Evolutionary conservation across 1,140 invertebrate species (phyloP), one percentile per base, ranked within the genome.

Genomic region (Thereuonema tuberculata): DNA sequence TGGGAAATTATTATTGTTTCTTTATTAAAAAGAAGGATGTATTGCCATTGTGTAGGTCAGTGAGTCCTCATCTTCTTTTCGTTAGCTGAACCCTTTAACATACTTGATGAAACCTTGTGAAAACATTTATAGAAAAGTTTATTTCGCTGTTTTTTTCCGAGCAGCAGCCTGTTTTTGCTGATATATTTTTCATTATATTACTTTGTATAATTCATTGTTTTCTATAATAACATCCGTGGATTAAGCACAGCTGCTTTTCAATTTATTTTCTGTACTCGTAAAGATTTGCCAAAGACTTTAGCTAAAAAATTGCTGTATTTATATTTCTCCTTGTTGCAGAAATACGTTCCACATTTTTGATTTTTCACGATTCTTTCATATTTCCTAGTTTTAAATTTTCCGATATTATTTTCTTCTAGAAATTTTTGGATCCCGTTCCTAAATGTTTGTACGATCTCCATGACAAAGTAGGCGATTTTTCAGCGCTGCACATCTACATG

Each of bases 401-500:
- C 23, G 53, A 28, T n/a, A 26, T 55, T 27, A 9, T 55, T 55
- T 28, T 28, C 17, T 27, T 55, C 14, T 25, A 55, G 53, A 55
- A 25, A 21, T 28, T 55, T 25, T 55, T 55, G 5, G 53, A 55
- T 55, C 17, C 53, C 3, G 23, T n/a, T 3, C 53, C 53, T 14
- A 55, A 21, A 21, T 55, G 53, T 28, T 29, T 55, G 14, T 26
- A 55, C 9, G 53, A 55, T 55, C 15, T 28, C 3, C 27, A 27
- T 21, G 21, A 12, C 17, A 26, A 29, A 3, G 26, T 12, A 27
- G 17, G 12, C 3, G 53, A 21, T 55, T 55, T 55, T 17, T 9
- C 53, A 14, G 27, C 23, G 23, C 12, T 55, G 23, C 53, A 55
- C 27, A 29, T 55, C 3, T 55, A 55, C 21, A 55, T 55, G 53